These are phyloP conservation scores for Pterocles burchelli DNA, from an alignment of 2,113 vertebrate genomes.

Conservation along the genomic window DNA sequence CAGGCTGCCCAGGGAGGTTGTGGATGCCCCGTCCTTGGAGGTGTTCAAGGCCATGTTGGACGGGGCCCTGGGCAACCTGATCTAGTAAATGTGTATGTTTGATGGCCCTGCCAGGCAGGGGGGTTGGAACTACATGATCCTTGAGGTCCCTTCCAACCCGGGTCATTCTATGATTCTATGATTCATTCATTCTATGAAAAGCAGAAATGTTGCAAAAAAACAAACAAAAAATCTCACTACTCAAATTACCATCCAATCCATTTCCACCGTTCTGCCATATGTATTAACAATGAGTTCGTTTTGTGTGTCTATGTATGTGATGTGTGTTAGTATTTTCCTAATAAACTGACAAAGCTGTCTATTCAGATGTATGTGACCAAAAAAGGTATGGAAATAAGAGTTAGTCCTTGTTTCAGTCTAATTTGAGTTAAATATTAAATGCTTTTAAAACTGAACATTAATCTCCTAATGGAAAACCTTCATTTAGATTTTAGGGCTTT, in stretches of 20 bases:
- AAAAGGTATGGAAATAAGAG: background rate
- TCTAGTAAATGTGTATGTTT: too few relatives aligned
- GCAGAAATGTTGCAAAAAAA: background rate
- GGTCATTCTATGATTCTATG: too few relatives aligned
- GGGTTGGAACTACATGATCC: too few relatives aligned
- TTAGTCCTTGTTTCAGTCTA: background rate
- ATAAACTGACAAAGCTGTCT: background rate
- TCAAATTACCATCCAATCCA: background rate
- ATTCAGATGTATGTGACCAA: background rate
- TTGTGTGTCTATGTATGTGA: background rate
- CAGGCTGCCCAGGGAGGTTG: too few relatives aligned
- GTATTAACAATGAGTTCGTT: background rate
- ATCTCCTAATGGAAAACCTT: background rate
- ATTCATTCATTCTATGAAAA: too few relatives aligned
- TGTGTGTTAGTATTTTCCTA: background rate
- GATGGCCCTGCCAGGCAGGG: too few relatives aligned
- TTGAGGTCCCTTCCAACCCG: too few relatives aligned
- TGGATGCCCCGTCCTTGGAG: too few relatives aligned
- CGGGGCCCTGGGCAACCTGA: too few relatives aligned
- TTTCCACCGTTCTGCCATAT: background rate
- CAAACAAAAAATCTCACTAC: background rate
- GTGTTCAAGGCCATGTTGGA: too few relatives aligned
- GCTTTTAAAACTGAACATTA: background rate
- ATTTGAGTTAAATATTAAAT: background rate
- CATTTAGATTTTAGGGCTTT: background rate